A percentile compares a stretch with the other conserved stretches of the same genome.
These are phyloP conservation scores for Lingula anatina DNA, from an alignment of 2,888 invertebrate genomes.

Conservation along the genomic window DNA sequence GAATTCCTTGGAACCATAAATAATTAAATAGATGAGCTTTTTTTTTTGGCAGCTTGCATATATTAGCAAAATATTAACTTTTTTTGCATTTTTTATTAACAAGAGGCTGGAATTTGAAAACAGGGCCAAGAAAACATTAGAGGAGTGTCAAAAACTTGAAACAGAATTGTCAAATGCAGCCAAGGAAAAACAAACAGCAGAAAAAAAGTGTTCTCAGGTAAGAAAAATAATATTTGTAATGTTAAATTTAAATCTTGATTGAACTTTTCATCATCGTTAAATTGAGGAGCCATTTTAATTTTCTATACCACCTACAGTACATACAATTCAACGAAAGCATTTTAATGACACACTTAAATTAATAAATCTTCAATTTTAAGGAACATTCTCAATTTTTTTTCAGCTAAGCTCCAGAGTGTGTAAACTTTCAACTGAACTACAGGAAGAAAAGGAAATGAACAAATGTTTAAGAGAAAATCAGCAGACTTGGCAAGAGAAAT, in stretches of 20 bases:
- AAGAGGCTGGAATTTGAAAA: slow-evolving; percentile 27
- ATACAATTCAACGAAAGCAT: not conserved
- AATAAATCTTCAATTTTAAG: no score
- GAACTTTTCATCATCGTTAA: no score
- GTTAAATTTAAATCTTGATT: no score
- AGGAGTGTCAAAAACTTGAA: slow-evolving; percentile 18
- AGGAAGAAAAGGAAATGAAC: slow-evolving; percentile 81
- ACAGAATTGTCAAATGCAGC: slow-evolving; percentile 46
- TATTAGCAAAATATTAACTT: no score
- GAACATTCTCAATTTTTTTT: slow-evolving; percentile 2
- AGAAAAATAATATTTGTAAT: no score
- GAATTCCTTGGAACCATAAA: no score
- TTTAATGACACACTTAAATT: no score
- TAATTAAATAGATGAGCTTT: no score
- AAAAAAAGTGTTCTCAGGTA: slow-evolving; percentile 42
- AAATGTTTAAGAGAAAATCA: slow-evolving; percentile 73
- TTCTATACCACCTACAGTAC: no score
- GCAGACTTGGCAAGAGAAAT: slow-evolving; percentile 58
- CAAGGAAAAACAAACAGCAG: slow-evolving; percentile 39
- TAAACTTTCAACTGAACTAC: slow-evolving; percentile 65
- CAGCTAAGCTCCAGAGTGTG: slow-evolving; percentile 56
- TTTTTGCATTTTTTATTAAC: no score
- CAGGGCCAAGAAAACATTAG: slow-evolving; percentile 19
- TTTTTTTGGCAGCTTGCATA: no score
- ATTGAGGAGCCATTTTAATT: no score